Percentiles rank a stretch among this genome's conserved stretches.
Evolutionary conservation across 2,888 invertebrate species (phyloP).

Genomic region (Cephus pygmeus): DNA sequence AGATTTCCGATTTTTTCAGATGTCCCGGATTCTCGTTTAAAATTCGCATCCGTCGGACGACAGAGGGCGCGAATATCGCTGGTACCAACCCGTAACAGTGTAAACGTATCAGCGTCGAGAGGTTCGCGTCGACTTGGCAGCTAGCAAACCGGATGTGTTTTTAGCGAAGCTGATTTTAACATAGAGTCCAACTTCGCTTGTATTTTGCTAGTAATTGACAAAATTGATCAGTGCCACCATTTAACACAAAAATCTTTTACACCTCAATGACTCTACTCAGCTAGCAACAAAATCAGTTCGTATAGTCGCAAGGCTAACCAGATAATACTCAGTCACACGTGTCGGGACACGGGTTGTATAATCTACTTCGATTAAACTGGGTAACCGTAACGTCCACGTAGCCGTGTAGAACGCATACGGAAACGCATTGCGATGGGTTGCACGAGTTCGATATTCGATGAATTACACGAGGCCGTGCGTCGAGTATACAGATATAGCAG

Average conservation of each 20-base stretch:
- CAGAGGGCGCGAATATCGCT: not conserved
- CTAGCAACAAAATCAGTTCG: not conserved
- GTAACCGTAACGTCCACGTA: not conserved
- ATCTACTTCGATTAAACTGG: not conserved
- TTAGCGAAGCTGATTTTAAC: not conserved
- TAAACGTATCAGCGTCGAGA: not conserved
- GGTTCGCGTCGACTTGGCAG: not conserved
- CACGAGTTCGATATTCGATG: not conserved
- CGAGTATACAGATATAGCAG: not conserved
- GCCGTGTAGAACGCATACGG: not conserved
- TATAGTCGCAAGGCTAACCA: not conserved
- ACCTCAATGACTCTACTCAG: not conserved
- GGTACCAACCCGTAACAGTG: not conserved
- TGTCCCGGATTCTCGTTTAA: not conserved
- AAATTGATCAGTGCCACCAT: not conserved
- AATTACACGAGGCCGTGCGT: not conserved
- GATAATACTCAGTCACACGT: not conserved
- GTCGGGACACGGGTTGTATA: not conserved
- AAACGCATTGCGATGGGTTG: not conserved
- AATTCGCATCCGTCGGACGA: not conserved
- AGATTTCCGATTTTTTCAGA: not conserved
- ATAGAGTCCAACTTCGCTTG: not conserved
- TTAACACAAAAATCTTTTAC: not conserved
- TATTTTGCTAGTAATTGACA: not conserved
- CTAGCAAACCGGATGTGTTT: not conserved